Evolutionary conservation across 2,888 invertebrate species (phyloP).

Genomic region (Sinohyriopsis cumingii): DNA sequence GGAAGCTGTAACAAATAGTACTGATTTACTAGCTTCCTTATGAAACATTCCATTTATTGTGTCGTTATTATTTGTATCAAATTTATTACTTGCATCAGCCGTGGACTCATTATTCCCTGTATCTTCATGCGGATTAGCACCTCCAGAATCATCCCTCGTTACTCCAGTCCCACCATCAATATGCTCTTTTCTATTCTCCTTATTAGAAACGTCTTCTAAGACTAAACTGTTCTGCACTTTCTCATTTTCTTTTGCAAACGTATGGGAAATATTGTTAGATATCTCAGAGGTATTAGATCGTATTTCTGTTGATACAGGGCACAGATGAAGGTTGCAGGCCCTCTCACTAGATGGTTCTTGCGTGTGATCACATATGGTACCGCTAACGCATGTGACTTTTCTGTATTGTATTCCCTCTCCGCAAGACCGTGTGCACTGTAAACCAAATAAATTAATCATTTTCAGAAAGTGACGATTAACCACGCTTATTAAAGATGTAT

Average conservation of each 20-base stretch:
- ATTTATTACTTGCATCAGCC: not conserved
- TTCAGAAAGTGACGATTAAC: not conserved
- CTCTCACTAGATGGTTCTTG: slow-evolving; percentile 46
- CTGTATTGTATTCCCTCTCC: slow-evolving; percentile 70
- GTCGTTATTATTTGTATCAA: not conserved
- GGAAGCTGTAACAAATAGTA: too few relatives aligned
- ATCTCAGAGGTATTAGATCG: not conserved
- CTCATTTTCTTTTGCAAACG: not conserved
- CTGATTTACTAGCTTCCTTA: too few relatives aligned
- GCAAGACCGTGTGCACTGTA: slow-evolving; percentile 68
- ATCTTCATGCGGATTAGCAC: not conserved
- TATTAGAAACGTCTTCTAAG: not conserved
- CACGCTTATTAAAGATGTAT: not conserved
- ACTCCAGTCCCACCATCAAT: not conserved
- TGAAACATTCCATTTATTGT: not conserved
- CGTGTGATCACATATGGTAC: slow-evolving; percentile 50
- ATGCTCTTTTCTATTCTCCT: slow-evolving; percentile 1
- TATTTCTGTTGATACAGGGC: slow-evolving; percentile 27
- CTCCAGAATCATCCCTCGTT: not conserved
- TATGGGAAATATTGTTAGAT: slow-evolving; percentile 2
- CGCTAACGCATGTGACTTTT: slow-evolving; percentile 67
- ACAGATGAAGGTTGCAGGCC: slow-evolving; percentile 42
- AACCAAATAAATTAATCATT: slow-evolving; percentile 5
- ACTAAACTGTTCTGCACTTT: too few relatives aligned
- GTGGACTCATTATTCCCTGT: not conserved